Evolutionary conservation across 2,113 vertebrate genomes (phyloP), one percentile per base, ranked within the genome.

Genomic region (Pseudopipra pipra): DNA sequence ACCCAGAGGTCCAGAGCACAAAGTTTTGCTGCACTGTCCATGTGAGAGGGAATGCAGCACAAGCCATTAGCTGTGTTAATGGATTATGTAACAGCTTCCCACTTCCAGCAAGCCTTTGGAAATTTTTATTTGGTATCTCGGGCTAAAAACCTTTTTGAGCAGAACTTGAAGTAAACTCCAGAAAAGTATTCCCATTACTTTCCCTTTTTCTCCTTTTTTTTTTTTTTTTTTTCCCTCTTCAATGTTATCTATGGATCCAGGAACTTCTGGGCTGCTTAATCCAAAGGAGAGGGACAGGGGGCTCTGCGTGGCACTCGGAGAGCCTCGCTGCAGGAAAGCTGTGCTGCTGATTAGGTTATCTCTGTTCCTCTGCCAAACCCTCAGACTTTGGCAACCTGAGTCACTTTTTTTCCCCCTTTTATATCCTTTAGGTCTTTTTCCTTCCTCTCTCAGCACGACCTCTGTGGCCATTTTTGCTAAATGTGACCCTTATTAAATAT

Each of bases 341-440:
- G 46, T 35, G 75, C 59, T 87, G 90, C 77, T 76, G 67, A 59
- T 63, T 63, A 14, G 28, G 78, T 90, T 92, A 56, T 90, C 73
- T 95, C 70, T 91, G 63, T 62, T 77, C 27, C 63, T 80, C 65
- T 93, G 93, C 79, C 85, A 95, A 59, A 31, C 49, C 51, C 94
- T n/a, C 47, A 19, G 84, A 78, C 44, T 95, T 77, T 81, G 89
- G 84, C 84, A 93, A 72, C 80, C 27, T 61, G 56, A 27, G 2
- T 20, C 37, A 5, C 12, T 41, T 41, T 28, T 33, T 43, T 43
- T 35, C 35, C 8, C 61, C 21, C 75, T 71, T 90, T 71, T n/a
- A 21, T 51, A 74, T 67, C 90, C 9, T 0, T 31, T 13, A 67
- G 82, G 90, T 81, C 67, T 85, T 90, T 84, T 68, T 21, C 68